phyloP scores from a whole-genome alignment of 2,113 vertebrate genomes.

The Stomatorhinus ivindoensis region DNA sequence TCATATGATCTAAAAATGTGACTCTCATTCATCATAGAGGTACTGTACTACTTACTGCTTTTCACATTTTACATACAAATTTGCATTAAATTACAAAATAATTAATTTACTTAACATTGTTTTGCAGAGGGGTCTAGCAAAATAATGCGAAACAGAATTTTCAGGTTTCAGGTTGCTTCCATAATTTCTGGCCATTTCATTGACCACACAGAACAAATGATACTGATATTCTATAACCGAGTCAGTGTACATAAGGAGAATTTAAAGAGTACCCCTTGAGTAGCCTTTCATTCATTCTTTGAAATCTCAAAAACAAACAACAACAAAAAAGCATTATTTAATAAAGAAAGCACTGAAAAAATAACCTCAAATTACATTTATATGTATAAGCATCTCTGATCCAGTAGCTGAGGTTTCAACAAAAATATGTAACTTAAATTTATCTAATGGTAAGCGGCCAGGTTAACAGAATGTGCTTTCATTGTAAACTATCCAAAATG shows the following conservation, averaged over 20 bases:
- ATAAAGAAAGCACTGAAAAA: not conserved
- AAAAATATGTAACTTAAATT: not conserved
- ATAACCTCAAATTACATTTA: not conserved
- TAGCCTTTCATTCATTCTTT: not conserved
- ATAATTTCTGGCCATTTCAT: slow-evolving; percentile 4
- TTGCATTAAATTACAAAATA: not conserved
- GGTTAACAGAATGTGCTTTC: not conserved
- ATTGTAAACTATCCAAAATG: not conserved
- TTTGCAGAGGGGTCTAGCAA: not conserved
- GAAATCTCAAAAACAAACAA: not conserved
- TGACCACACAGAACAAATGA: not conserved
- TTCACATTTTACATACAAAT: not conserved
- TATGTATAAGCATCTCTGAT: not conserved
- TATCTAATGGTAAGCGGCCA: too few relatives aligned
- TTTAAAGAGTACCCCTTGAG: not conserved
- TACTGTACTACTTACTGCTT: not conserved
- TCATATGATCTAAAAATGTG: not conserved
- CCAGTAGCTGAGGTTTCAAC: not conserved
- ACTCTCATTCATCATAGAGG: not conserved
- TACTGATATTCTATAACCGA: not conserved
- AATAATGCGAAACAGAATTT: not conserved
- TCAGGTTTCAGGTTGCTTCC: not conserved
- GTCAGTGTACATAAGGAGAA: not conserved
- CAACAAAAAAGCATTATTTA: not conserved
- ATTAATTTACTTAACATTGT: not conserved